Evolutionary conservation across 2,113 vertebrate genomes (phyloP), one percentile per base, ranked within the genome.

Genomic region (Toxotes jaculatrix): DNA sequence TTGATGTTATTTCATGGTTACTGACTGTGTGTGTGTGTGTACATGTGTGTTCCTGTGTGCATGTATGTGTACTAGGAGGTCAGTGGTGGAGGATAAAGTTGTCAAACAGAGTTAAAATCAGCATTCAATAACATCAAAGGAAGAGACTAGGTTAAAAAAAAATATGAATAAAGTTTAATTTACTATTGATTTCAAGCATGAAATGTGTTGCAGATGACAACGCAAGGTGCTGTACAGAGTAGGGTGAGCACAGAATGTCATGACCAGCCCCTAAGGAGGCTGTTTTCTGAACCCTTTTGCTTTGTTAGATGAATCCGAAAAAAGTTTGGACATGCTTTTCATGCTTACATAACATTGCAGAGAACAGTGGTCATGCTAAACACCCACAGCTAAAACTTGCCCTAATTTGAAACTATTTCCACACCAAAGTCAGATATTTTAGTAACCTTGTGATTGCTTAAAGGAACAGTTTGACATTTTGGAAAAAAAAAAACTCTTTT

Each of bases 61-160:
- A 23, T 64, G 62, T 57, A 36, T 31, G 72, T 80, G 64, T 61
- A 21, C 49, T 27, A 9, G 23, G 53, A 12, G 47, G 90, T 89
- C 87, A 88, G 74, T 76, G 69, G 79, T 91, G 80, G 88, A 42
- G 82, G 77, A 87, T 94, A 88, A 71, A 92, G 92, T 88, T 87
- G 79, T 71, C 89, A 92, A 53, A 19, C n/a, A 49, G 36, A 63
- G 53, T 87, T 82, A 85, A 87, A 92, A 92, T 89, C 77, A 74
- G 74, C 5, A 12, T 75, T 85, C 34, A 65, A 31, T 73, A 49
- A 64, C 42, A 42, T 71, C 34, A 66, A 16, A 78, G 68, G 10
- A 59, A 13, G 32, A 49, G 36, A n/a, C n/a, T n/a, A n/a, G n/a
- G n/a, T n/a, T n/a, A n/a, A n/a, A n/a, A n/a, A 27, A 27, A 27